Evolutionary conservation across 2,797 vertebrate genomes (phyloP), one percentile per base, ranked within the genome.

Genomic region (Lerista edwardsae): DNA sequence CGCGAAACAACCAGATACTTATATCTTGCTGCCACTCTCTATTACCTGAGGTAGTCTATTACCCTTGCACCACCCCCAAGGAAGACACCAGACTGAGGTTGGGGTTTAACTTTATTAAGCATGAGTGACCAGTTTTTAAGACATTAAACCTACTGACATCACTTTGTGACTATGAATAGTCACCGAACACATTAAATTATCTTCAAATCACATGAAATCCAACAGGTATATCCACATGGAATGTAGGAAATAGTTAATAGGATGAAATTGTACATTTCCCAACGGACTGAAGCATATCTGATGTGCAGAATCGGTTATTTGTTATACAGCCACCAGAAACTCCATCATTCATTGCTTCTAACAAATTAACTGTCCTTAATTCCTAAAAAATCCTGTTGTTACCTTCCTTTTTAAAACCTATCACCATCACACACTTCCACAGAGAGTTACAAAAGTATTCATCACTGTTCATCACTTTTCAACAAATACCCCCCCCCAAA

Each of bases 401-500:
- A 6, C 19, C 59, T 31, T 17, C 19, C 47, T 71, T 62, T 62
- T n/a, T 68, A 61, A 21, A 73, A 23, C 41, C 29, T 34, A 80
- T 5, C 67, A 4, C 65, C n/a, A 6, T 2, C 0, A n/a, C 3
- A 19, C 14, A 2, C 27, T 25, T 71, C 83, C 75, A 86, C 72
- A 55, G 82, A 87, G 36, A 82, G 76, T 12, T 89, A 87, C 0
- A 0, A 19, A 75, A 85, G 64, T 85, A 87, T 78, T 59, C n/a
- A n/a, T 2, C 23, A 47, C 83, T 79, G 31, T 59, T 57, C 27
- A 7, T 41, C 36, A 15, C 23, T 76, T 76, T 57, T 3, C 67
- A 68, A 68, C 31, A 68, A 61, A 21, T 23, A 61, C 61, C 79
- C n/a, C n/a, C n/a, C n/a, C n/a, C 1, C 71, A 69, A 67, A 4